A percentile compares a stretch with the other conserved stretches of the same genome.
These are phyloP conservation scores for Hymenochirus boettgeri DNA, from an alignment of 2,113 vertebrate species.

Conservation along the genomic window DNA sequence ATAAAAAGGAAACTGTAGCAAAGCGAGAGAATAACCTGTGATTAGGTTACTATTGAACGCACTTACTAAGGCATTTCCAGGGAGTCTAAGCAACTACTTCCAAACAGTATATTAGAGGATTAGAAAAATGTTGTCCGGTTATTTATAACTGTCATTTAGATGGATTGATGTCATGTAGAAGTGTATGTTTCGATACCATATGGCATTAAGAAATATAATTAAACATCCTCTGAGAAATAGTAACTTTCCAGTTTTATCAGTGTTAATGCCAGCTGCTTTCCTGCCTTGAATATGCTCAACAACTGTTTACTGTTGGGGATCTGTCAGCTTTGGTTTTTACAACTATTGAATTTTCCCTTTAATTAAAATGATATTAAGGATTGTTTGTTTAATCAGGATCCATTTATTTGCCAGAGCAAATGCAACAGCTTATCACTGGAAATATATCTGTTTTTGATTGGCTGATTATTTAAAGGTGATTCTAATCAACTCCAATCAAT, in stretches of 20 bases:
- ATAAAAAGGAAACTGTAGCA: constrained; percentile 1
- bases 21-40: constrained; percentile 3
- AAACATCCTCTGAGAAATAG: constrained; percentile 35
- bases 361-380: too few relatives aligned
- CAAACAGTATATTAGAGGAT: constrained; percentile 37
- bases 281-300: constrained; percentile 26
- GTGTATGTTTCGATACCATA: background rate
- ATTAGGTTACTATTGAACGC: constrained; percentile 17
- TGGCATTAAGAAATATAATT: constrained; percentile 31
- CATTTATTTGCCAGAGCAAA: too few relatives aligned
- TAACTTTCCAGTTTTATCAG: constrained; percentile 24
- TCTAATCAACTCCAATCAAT: too few relatives aligned
- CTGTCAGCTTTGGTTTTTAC: constrained; percentile 15
- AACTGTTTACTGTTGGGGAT: constrained; percentile 31
- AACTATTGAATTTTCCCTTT: constrained; percentile 1
- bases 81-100: constrained; percentile 3
- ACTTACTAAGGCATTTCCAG: background rate
- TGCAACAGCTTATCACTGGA: too few relatives aligned
- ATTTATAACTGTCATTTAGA: constrained; percentile 39
- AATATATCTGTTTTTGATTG: too few relatives aligned
- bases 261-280: constrained; percentile 32
- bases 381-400: too few relatives aligned
- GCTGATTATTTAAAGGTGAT: too few relatives aligned
- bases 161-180: constrained; percentile 35
- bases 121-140: constrained; percentile 36